Base-by-base conservation (phyloP, 2,888 invertebrate species). In the Ornithoptera alexandrae region DNA sequence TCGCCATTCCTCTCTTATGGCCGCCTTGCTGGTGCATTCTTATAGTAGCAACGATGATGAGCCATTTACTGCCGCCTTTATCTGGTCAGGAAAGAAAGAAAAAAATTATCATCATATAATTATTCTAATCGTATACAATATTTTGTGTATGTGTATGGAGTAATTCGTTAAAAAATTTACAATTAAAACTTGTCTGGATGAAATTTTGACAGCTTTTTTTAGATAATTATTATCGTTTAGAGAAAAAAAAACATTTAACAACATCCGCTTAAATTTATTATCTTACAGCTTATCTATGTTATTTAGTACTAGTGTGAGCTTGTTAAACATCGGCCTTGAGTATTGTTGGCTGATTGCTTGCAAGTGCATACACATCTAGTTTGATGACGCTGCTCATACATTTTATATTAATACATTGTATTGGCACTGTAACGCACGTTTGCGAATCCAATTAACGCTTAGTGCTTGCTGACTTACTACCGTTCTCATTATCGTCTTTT, bases 261-360 rank as follows among this genome's bases (percentile, higher is more conserved):
- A 17, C 61, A 61, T n/a, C 30, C 36, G 36, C 53, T 53, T 53
- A n/a, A 53, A 53, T n/a, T 53, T 70, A 62, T 58, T 63, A 56
- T 62, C 58, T 67, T 10, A 22, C 56, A 69, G 70, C 66, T 72
- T 72, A 76, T 77, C 71, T 62, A 68, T 72, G 72, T 67, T 68
- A 73, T 72, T 67, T 50, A 72, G 72, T 68, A 69, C 73, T 74
- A 72, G 73, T 74, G 72, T 72, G 72, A 73, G 73, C 72, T 74
- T 73, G 76, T 79, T 75, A 73, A 72, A 73, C 65, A 70, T 72
- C 74, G 76, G 71, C 89, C 89, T 90, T 90, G 87, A 85, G 79
- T 82, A 83, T 84, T 86, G 85, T 89, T 86, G 84, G 84, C 87
- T 86, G 84, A 86, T 87, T 85, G 83, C 80, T 80, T 75, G 79